Percentiles rank a stretch among this genome's conserved stretches.
phyloP scores from a whole-genome alignment of 1,140 invertebrate species.

The Dreissena rostriformis region DNA sequence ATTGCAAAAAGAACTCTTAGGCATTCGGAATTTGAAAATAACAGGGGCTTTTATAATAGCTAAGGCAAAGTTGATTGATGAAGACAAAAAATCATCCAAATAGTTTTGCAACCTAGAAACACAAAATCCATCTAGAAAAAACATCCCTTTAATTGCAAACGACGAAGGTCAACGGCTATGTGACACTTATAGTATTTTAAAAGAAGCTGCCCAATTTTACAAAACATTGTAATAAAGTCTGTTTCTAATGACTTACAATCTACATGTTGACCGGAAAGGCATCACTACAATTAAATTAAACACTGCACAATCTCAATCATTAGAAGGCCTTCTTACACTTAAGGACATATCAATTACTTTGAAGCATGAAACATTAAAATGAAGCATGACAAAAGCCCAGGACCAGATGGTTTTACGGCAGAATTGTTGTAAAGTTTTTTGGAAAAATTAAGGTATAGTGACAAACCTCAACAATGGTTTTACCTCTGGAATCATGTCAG shows the following conservation, averaged over 20 bases:
- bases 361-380: too few species aligned
- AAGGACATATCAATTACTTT: too few species aligned
- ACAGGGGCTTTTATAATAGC: constrained; percentile 41
- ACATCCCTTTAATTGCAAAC: constrained; percentile 10
- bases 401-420: too few species aligned
- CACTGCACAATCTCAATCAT: too few species aligned
- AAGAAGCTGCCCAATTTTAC: constrained; percentile 27
- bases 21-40: constrained; percentile 10
- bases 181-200: neutral
- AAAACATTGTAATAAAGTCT: neutral
- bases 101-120: constrained; percentile 58
- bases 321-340: too few species aligned
- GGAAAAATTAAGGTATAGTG: too few species aligned
- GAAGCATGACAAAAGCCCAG: too few species aligned
- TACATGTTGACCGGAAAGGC: neutral
- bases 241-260: constrained; percentile 1
- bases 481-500: too few species aligned
- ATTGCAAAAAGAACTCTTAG: constrained; percentile 4
- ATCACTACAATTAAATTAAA: constrained; percentile 22
- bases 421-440: too few species aligned
- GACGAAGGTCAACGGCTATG: neutral
- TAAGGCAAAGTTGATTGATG: constrained; percentile 34
- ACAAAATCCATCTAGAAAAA: constrained; percentile 34
- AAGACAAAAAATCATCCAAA: constrained; percentile 49
- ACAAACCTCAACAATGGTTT: too few species aligned